Base-by-base conservation (phyloP, 2,797 vertebrate species). In the Geotrypetes seraphini region DNA sequence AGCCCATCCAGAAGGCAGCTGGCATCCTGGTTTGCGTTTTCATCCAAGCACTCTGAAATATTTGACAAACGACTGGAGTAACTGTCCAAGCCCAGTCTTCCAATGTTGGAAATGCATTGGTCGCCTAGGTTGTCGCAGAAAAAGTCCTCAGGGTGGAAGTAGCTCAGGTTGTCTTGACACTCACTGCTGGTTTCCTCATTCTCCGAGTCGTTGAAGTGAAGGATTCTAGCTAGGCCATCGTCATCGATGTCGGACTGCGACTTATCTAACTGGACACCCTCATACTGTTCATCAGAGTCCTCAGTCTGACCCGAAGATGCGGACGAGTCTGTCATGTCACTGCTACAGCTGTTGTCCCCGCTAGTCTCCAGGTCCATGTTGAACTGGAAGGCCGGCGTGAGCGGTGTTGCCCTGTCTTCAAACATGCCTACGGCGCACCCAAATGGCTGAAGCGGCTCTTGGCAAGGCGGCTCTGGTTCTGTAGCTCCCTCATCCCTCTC, bases 311-410 rank as follows among this genome's bases (percentile, higher is more conserved):
- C 71, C 1, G 90, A 91, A 1, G 83, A 92, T 28, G 77, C 75
- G 0, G 79, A 93, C 5, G 89, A 92, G 45, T 96, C 91, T 0
- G 89, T 96, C 89, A 89, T 95, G 57, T 94, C 86, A 0, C 93
- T 97, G 73, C 91, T 89, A 57, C 90, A 96, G 55, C 94, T 97
- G 81, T 87, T 89, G 47, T 94, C 91, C 1, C 77, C 86, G 2
- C 70, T 49, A 2, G 80, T 53, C 10, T 81, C 70, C 15, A 89
- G 53, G 15, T 83, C 85, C 0, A 76, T 53, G 7, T 61, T 84
- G 38, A 92, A 92, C 36, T 88, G 83, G 65, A 89, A 92, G 16
- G 58, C 63, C 4, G 45, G 76, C n/a, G 31, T 78, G 63, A 49
- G 57, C 0, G 39, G 63, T 21, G 47, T 40, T 0, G 33, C 51